Base-by-base conservation (phyloP, 2,113 vertebrate genomes). In the Casuarius casuarius region DNA sequence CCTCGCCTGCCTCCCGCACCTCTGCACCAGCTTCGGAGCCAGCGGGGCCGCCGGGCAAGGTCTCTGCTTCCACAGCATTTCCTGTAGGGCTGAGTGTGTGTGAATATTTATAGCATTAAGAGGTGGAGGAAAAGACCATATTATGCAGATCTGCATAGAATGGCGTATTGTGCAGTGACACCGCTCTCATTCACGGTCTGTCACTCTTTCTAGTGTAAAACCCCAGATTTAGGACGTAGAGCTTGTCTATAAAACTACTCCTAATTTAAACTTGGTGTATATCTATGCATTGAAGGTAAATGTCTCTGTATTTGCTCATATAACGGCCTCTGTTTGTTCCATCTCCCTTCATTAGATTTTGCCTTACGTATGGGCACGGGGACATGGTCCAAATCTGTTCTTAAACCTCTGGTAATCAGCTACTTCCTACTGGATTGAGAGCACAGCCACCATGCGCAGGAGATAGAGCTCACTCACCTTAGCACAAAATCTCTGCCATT, bases 361-460 rank as follows among this genome's bases (percentile, higher is more conserved):
- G 68, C 23, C 20, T 70, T 59, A 59, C 56, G 33, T 20, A 59
- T 59, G 56, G 33, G 20, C 0, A 1, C 4, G 35, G n/a, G 46
- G 28, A 4, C 46, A 72, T 49, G 40, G 80, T 46, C 22, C 23
- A 33, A 49, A 8, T 65, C 40, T 91, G 22, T 31, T 77, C 65
- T 68, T 29, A 20, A 68, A 31, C 79, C 25, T 5, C 6, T 38
- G 54, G 59, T 19, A 56, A 28, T 22, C 76, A 66, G 58, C 48
- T 14, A 3, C 44, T 84, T n/a, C 31, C 52, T 94, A 59, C 48
- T 61, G 22, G 58, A 26, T 5, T 3, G 44, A 4, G n/a, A 82
- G 72, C 6, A 6, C 2, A 10, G 58, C 29, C 0, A 0, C 33
- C 38, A 51, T 42, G 35, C 22, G 40, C 51, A 49, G 40, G 29